Conservation (phyloP, 2,888 invertebrate species). For the Phengaris arion region DNA sequence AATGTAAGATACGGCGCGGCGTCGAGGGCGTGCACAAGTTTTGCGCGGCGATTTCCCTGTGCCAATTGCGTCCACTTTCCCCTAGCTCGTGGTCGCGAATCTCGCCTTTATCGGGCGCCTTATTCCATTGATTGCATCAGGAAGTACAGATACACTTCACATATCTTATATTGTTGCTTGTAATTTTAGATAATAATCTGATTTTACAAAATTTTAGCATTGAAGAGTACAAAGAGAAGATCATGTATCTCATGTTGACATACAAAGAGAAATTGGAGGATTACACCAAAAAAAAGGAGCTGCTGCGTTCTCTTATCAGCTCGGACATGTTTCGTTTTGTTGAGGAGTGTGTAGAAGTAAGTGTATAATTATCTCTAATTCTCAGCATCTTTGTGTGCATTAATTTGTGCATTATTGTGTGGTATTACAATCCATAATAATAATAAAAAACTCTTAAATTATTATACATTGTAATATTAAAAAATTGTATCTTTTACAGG, state of each 20-base stretch:
- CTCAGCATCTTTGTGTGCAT: too few relatives aligned
- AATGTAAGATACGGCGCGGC: constrained; percentile 25
- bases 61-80: constrained; percentile 13
- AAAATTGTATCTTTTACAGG: constrained; percentile 37
- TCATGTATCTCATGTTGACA: constrained; percentile 42
- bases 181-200: not conserved
- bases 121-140: constrained; percentile 15
- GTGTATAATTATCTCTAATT: not conserved
- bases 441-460: too few relatives aligned
- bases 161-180: constrained; percentile 5
- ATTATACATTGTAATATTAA: not conserved
- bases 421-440: too few relatives aligned
- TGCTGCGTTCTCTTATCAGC: constrained; percentile 42
- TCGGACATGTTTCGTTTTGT: constrained; percentile 45
- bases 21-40: constrained; percentile 32
- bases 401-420: too few relatives aligned
- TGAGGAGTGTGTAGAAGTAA: constrained; percentile 53
- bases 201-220: constrained; percentile 46
- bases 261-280: constrained; percentile 48
- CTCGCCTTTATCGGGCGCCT: not conserved
- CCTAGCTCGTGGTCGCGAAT: constrained; percentile 2
- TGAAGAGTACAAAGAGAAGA: constrained; percentile 46
- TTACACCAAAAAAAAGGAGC: constrained; percentile 43
- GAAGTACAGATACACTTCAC: constrained; percentile 27
- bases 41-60: constrained; percentile 43